Base-by-base conservation (phyloP, 2,888 invertebrate genomes). In the Tetragonisca angustula region DNA sequence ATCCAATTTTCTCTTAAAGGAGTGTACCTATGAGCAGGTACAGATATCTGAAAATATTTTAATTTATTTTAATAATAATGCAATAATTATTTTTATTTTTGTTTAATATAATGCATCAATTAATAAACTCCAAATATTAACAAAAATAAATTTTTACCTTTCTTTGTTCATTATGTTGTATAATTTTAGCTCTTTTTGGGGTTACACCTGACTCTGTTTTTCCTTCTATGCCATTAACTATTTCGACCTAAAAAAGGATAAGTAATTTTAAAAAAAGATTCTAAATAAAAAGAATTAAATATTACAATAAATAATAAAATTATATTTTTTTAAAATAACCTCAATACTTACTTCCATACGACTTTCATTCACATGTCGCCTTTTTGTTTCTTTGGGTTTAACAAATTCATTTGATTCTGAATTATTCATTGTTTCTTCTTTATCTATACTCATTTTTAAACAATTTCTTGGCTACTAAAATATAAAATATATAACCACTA, bases 1-100 rank as follows among this genome's bases (percentile, higher is more conserved):
- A 98, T 95, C 99, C 99, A 99, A 92, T 97, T 98, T 92, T 99
- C 98, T 95, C 99, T 99, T 15, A 99, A 95, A 0, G 99, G 99
- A 15, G 98, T 97, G 92, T 98, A 98, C 94, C 99, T 97, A 94
- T 99, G 98, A 9, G 97, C 96, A 21, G 99, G 99, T n/a, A 99
- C 98, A 13, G 97, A 95, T 59, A 99, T 78, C 94, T 94, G 75
- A 81, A 81, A 83, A 50, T 86, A 69, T 79, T 71, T 76, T 24
- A 62, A 43, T 27, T 43, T 19, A 11, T n/a, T 70, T 49, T 27
- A 62, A 71, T 54, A 67, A 54, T 5, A 56, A 56, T 27, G 49
- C 11, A 64, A 50, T 50, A 64, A 43, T 43, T 11, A 43, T 43
- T 43, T 43, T 43, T 43, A 43, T 43, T 43, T 43, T 43, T 43